These are phyloP conservation scores for Lampropteryx suffumata DNA, from an alignment of 2,888 invertebrate genomes.

Conservation along the genomic window DNA sequence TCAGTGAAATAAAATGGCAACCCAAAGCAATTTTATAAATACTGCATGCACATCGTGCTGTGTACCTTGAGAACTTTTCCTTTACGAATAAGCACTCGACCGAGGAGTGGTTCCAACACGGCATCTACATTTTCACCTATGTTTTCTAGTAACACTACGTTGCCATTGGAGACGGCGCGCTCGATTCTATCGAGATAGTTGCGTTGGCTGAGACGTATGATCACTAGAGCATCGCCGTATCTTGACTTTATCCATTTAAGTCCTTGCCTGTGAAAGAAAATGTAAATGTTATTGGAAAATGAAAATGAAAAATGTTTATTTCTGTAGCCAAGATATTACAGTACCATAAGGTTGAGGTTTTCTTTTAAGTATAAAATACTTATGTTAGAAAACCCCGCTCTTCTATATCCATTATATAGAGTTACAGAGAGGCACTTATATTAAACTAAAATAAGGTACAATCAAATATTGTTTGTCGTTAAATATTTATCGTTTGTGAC, in stretches of 20 bases:
- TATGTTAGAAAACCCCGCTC: too few species aligned
- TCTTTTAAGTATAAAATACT: too few species aligned
- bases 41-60: not conserved
- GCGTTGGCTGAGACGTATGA: constrained; percentile 90
- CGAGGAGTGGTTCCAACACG: constrained; percentile 93
- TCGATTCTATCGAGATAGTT: constrained; percentile 94
- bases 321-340: too few species aligned
- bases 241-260: constrained; percentile 97
- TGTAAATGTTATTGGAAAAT: not conserved
- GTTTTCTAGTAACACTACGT: constrained; percentile 92
- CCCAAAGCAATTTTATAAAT: too few species aligned
- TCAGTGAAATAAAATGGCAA: too few species aligned
- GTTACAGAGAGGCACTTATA: too few species aligned
- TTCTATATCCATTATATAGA: too few species aligned
- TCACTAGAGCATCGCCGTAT: constrained; percentile 88
- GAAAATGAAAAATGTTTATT: too few species aligned
- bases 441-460: too few species aligned
- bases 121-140: constrained; percentile 95
- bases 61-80: constrained; percentile 87
- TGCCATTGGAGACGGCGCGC: constrained; percentile 88
- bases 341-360: too few species aligned
- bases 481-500: too few species aligned
- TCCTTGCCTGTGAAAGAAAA: constrained; percentile 84
- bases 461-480: too few species aligned
- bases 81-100: constrained; percentile 93